phyloP scores from a whole-genome alignment of 2,797 vertebrate genomes.

The Tragelaphus oryx region DNA sequence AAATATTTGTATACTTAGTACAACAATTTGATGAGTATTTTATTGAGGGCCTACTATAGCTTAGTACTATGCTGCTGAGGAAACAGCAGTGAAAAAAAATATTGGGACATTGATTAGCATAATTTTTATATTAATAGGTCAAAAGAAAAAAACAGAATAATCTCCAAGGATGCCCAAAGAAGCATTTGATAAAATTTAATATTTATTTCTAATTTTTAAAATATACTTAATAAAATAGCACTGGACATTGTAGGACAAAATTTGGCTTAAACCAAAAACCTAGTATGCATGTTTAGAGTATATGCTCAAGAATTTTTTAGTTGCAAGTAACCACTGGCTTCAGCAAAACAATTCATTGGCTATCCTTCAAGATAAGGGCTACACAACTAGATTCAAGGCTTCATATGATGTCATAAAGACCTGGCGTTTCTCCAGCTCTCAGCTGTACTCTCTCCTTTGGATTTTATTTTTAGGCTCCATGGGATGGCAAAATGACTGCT shows the following conservation, averaged over 20 bases:
- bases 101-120: background rate
- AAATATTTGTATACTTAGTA: slow-evolving; percentile 20
- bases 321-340: background rate
- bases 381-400: background rate
- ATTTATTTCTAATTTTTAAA: slow-evolving; percentile 14
- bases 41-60: background rate
- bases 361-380: background rate
- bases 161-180: slow-evolving; percentile 6
- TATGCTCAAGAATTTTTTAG: background rate
- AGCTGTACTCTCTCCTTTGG: background rate
- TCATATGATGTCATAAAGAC: background rate
- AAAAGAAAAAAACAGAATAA: background rate
- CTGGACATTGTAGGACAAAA: background rate
- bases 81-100: slow-evolving; percentile 20
- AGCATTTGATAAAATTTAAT: background rate
- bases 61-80: background rate
- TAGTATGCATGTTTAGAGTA: background rate
- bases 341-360: background rate
- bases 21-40: background rate
- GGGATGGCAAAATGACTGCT: background rate
- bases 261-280: slow-evolving; percentile 7
- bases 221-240: background rate
- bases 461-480: slow-evolving; percentile 21
- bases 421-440: background rate
- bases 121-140: slow-evolving; percentile 4